These are phyloP conservation scores for Diploptera punctata DNA, from an alignment of 2,888 invertebrate species.

Conservation along the genomic window DNA sequence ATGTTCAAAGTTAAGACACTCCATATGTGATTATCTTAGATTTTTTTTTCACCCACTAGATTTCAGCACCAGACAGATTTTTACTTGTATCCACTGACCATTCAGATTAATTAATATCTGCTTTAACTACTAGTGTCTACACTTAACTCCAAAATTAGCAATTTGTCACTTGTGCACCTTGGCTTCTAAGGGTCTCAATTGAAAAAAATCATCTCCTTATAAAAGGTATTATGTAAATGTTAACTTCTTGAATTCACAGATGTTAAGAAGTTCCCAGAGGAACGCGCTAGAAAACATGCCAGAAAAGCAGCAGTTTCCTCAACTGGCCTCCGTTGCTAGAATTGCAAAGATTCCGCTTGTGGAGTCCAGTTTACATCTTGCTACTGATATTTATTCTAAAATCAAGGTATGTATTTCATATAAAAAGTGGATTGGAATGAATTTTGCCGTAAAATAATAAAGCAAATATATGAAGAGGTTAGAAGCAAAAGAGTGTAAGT, in stretches of 20 bases:
- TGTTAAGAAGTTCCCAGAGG: neutral
- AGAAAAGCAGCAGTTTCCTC: slow-evolving; percentile 51
- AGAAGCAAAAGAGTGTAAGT: no score
- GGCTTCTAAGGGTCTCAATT: neutral
- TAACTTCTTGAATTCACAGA: neutral
- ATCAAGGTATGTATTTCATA: slow-evolving; percentile 69
- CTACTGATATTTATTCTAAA: slow-evolving; percentile 74
- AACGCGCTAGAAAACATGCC: neutral
- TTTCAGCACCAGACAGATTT: no score
- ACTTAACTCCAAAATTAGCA: no score
- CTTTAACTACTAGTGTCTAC: neutral
- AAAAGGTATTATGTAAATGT: neutral
- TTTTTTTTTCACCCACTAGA: no score
- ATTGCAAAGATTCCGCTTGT: slow-evolving; percentile 83
- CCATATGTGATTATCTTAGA: no score
- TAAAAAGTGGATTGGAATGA: no score
- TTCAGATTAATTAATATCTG: neutral
- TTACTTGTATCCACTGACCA: neutral
- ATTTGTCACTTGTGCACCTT: no score
- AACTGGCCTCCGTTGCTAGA: slow-evolving; percentile 75
- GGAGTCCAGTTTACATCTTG: slow-evolving; percentile 77
- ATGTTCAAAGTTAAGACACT: no score
- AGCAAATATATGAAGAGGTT: no score
- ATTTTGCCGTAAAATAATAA: no score
- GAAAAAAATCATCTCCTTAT: neutral